A percentile compares a stretch with the other conserved stretches of the same genome.
These are phyloP conservation scores for Brenthis ino DNA, from an alignment of 2,888 invertebrate species.

Conservation along the genomic window DNA sequence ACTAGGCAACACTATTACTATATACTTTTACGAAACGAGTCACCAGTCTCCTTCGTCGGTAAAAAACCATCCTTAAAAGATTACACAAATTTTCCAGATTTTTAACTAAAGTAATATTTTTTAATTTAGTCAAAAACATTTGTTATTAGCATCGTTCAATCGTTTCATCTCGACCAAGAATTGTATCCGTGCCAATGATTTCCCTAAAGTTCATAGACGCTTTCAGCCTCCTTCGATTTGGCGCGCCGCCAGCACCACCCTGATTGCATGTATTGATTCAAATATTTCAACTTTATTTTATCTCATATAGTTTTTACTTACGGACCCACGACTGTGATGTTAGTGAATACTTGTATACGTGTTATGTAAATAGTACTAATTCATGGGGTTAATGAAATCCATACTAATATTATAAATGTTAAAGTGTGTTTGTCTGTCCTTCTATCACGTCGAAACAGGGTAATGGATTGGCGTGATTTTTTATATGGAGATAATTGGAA, in stretches of 20 bases:
- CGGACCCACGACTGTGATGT: background rate
- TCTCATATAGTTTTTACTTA: slow-evolving; percentile 36
- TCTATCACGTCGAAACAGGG: too few relatives aligned
- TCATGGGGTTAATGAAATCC: too few relatives aligned
- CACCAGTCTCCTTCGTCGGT: too few relatives aligned
- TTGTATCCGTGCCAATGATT: slow-evolving; percentile 64
- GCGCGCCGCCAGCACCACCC: slow-evolving; percentile 56
- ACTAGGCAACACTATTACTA: too few relatives aligned
- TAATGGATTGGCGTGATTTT: too few relatives aligned
- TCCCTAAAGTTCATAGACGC: slow-evolving; percentile 58
- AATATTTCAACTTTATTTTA: slow-evolving; percentile 62
- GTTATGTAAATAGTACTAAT: too few relatives aligned
- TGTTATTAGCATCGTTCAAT: slow-evolving; percentile 22
- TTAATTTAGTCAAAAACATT: slow-evolving; percentile 14
- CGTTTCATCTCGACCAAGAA: slow-evolving; percentile 45
- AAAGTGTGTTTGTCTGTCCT: too few relatives aligned
- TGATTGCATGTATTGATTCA: slow-evolving; percentile 66
- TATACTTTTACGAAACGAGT: too few relatives aligned
- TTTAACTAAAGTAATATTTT: slow-evolving; percentile 5
- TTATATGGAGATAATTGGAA: too few relatives aligned
- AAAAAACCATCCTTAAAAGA: too few relatives aligned
- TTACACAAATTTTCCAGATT: background rate
- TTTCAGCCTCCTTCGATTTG: slow-evolving; percentile 47
- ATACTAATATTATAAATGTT: too few relatives aligned
- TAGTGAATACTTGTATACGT: too few relatives aligned